Percentiles rank a stretch among this genome's conserved stretches.
phyloP scores from a whole-genome alignment of 2,888 invertebrate genomes.

The Cacoxenus indagator region DNA sequence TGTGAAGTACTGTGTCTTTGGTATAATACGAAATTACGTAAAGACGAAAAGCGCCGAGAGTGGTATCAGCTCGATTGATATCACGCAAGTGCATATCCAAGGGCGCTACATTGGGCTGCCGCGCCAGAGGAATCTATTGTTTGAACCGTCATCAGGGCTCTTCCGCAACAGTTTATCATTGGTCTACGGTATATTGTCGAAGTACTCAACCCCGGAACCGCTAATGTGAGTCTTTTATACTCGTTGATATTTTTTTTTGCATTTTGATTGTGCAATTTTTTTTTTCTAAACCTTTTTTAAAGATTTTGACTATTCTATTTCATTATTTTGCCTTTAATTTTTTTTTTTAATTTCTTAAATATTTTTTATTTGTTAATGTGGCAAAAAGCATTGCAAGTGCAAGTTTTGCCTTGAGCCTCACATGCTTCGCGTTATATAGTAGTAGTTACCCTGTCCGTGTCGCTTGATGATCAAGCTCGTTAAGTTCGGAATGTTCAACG shows the following conservation, averaged over 20 bases:
- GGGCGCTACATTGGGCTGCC: constrained; percentile 60
- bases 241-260: background rate
- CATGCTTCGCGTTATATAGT: too few species aligned
- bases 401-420: too few species aligned
- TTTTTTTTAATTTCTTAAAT: too few species aligned
- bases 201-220: constrained; percentile 53
- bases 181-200: constrained; percentile 60
- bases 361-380: too few species aligned
- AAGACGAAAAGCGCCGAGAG: constrained; percentile 27
- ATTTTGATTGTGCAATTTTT: background rate
- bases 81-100: constrained; percentile 61
- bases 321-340: too few species aligned
- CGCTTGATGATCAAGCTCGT: too few species aligned
- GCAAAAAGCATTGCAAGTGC: too few species aligned
- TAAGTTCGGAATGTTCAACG: too few species aligned
- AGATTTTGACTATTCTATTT: too few species aligned
- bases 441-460: too few species aligned
- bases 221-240: constrained; percentile 52
- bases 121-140: constrained; percentile 48
- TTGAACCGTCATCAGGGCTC: constrained; percentile 40
- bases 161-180: constrained; percentile 53
- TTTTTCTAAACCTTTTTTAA: too few species aligned
- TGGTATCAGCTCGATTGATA: constrained; percentile 47
- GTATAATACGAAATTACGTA: constrained; percentile 48
- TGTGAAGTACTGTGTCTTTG: constrained; percentile 57